Conservation (phyloP, 2,797 vertebrate species). For the Pseudopleuronectes americanus region DNA sequence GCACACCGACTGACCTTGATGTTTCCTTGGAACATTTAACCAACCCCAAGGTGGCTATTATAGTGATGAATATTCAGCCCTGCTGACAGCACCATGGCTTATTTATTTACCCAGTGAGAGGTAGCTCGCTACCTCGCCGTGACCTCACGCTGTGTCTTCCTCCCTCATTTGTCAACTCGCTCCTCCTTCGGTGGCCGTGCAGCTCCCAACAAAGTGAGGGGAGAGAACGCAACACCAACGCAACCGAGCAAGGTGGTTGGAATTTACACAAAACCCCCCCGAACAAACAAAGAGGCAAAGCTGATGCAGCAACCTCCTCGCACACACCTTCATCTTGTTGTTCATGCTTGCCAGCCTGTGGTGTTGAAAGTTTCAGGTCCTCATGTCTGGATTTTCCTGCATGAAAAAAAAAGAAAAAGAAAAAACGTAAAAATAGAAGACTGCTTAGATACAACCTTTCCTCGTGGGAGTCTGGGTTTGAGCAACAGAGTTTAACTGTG, state of each 20-base stretch:
- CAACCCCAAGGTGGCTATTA: constrained; percentile 87
- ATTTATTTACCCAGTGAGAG: constrained; percentile 85
- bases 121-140: constrained; percentile 75
- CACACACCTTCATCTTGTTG: constrained; percentile 28
- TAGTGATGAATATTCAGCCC: constrained; percentile 83
- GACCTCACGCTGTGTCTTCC: constrained; percentile 79
- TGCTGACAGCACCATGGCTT: constrained; percentile 77
- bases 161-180: constrained; percentile 81
- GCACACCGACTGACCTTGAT: constrained; percentile 84
- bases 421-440: no score
- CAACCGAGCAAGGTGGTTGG: constrained; percentile 30
- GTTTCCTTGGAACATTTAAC: constrained; percentile 87
- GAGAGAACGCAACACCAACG: constrained; percentile 42
- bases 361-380: constrained; percentile 42
- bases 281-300: constrained; percentile 51
- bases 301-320: constrained; percentile 54
- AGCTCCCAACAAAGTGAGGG: constrained; percentile 18
- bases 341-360: constrained; percentile 16
- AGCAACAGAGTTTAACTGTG: constrained; percentile 7
- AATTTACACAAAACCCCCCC: constrained; percentile 25
- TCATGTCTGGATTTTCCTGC: constrained; percentile 17
- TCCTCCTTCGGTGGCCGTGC: constrained; percentile 70
- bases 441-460: not conserved
- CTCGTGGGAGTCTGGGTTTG: not conserved
- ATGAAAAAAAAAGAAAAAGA: constrained; percentile 31